These are phyloP conservation scores for Scaptomyza tumidula DNA, from an alignment of 2,888 invertebrate species.

Conservation along the genomic window DNA sequence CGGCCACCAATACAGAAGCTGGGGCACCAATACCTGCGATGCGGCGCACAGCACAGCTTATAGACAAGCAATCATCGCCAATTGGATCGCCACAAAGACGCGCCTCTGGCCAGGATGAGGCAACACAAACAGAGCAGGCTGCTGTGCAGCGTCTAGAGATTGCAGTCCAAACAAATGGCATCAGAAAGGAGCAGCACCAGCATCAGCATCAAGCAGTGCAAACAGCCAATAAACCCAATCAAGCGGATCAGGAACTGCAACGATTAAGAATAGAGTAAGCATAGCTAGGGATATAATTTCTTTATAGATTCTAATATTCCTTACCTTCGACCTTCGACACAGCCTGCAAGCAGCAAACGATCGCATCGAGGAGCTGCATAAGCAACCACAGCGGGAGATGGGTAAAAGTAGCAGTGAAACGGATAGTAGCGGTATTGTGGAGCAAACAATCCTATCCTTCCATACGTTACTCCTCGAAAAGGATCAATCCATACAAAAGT, in stretches of 20 bases:
- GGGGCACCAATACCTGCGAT: slow-evolving; percentile 62
- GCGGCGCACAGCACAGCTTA: slow-evolving; percentile 67
- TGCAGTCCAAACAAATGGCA: slow-evolving; percentile 64
- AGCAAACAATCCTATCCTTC: slow-evolving; percentile 85
- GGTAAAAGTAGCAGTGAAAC: slow-evolving; percentile 45
- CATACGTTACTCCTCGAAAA: slow-evolving; percentile 86
- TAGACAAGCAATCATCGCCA: slow-evolving; percentile 80
- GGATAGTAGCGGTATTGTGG: slow-evolving; percentile 77
- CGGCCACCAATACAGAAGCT: slow-evolving; percentile 75
- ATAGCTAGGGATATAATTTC: accelerated
- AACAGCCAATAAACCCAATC: slow-evolving; percentile 33
- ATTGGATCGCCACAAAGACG: slow-evolving; percentile 71
- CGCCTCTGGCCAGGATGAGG: slow-evolving; percentile 31
- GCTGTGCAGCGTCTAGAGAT: slow-evolving; percentile 49
- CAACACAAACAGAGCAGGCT: slow-evolving; percentile 51
- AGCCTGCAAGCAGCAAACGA: slow-evolving; percentile 75
- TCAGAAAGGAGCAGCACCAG: slow-evolving; percentile 9
- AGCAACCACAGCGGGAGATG: slow-evolving; percentile 41
- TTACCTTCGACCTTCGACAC: slow-evolving; percentile 42
- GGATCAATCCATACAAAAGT: slow-evolving; percentile 86
- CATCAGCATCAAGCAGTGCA: slow-evolving; percentile 65
- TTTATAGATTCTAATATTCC: background rate
- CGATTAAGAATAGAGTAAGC: slow-evolving; percentile 71
- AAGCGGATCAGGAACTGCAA: slow-evolving; percentile 48
- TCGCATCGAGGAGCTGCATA: slow-evolving; percentile 72